phyloP scores from a whole-genome alignment of 2,113 vertebrate species.

The Diadophis punctatus region DNA sequence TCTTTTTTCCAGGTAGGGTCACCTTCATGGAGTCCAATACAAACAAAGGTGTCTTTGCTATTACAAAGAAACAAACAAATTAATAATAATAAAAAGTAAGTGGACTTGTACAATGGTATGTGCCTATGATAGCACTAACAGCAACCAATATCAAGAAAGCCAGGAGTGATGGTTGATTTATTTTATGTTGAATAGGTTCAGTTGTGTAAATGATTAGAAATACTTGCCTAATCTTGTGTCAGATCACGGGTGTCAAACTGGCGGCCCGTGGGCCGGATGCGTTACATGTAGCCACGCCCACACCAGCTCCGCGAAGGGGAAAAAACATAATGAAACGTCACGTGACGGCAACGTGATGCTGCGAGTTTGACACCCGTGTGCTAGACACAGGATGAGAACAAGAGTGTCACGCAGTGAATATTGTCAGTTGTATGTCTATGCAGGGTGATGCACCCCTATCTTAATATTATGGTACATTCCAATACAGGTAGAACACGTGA shows the following conservation, averaged over 20 bases:
- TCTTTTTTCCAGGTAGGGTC: slow-evolving; percentile 86
- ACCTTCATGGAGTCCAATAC: slow-evolving; percentile 90
- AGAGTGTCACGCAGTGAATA: too few species aligned
- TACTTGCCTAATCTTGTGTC: neutral
- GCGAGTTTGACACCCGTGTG: too few species aligned
- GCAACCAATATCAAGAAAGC: neutral
- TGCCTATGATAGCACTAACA: neutral
- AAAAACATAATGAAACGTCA: too few species aligned
- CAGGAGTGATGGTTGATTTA: neutral
- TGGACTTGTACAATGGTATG: neutral
- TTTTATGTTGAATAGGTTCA: neutral
- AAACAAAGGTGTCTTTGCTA: slow-evolving; percentile 86
- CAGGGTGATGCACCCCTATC: too few species aligned
- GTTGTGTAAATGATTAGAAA: neutral
- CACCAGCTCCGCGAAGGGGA: too few species aligned
- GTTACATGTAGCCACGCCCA: too few species aligned
- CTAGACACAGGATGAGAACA: neutral
- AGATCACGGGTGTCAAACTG: too few species aligned
- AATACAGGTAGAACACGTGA: too few species aligned
- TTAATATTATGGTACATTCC: too few species aligned
- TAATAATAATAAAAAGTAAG: neutral
- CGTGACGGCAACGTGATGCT: too few species aligned
- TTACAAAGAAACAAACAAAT: slow-evolving; percentile 36
- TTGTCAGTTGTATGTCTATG: too few species aligned
- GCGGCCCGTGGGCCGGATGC: fast-evolving